Evolutionary conservation across 2,888 invertebrate species (phyloP), one percentile per base, ranked within the genome.

Genomic region (Carabus problematicus): DNA sequence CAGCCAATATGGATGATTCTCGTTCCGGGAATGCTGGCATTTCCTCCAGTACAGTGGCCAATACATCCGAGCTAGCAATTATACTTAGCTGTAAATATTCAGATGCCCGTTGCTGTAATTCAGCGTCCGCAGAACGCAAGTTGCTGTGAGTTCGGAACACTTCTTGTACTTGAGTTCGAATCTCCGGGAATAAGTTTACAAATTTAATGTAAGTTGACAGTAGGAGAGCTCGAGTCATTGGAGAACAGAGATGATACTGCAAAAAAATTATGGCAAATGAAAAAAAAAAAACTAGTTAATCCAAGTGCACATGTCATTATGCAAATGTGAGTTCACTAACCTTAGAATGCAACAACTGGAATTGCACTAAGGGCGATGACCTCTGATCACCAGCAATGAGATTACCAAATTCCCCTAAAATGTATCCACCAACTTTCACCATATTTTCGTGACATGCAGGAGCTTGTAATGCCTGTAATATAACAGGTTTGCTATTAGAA

Each of bases 391-490:
- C 99, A 75, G 99, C 99, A 80, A 99, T 99, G 71, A 99, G 87
- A 85, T 99, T 99, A 64, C 99, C 99, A 84, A 99, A 99, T 84
- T 99, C 98, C 72, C 99, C 99, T 71, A 99, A 87, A 76, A 99
- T 98, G 78, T 99, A 99, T 64, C 98, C 99, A 71, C 98, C 98
- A 66, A 99, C 99, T 88, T 99, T 99, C 1, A 99, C 98, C 99
- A 99, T 99, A 82, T 99, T 99, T 84, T 99, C 99, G 82, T 99
- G 99, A 79, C 99, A 99, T 29, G 99, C 98, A 16, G 98, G 98
- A 41, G 98, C 98, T 85, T 99, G 98, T 64, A 98, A 84, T 69
- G 97, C 97, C 88, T 90, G 76, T 18, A 77, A 74, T 73, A 72
- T 49, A 71, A 41, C 40, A 61, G 70, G 29, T 29, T 3, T 2